These are phyloP conservation scores for Ambastaia sidthimunki DNA, from an alignment of 2,797 vertebrate genomes.

Conservation along the genomic window DNA sequence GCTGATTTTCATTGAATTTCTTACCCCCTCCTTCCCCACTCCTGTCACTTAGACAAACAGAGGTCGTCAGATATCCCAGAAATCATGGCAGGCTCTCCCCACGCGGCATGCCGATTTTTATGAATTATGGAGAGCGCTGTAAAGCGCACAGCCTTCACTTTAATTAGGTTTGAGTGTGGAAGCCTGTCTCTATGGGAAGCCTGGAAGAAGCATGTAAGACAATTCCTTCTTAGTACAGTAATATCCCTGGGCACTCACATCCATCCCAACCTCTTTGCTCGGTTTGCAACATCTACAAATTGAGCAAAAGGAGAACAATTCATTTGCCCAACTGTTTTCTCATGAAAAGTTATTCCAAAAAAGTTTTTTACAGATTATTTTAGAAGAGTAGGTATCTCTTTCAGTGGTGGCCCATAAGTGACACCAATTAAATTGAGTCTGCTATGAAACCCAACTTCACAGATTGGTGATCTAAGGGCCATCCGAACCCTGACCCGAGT, in stretches of 20 bases:
- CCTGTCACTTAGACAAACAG: slow-evolving; percentile 60
- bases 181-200: slow-evolving; percentile 58
- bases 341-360: neutral
- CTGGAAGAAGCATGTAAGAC: slow-evolving; percentile 54
- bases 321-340: neutral
- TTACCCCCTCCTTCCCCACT: slow-evolving; percentile 36
- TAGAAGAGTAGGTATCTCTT: neutral
- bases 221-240: slow-evolving; percentile 52
- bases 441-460: slow-evolving; percentile 23
- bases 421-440: neutral
- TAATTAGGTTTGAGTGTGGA: slow-evolving; percentile 61
- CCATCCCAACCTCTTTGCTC: slow-evolving; percentile 37
- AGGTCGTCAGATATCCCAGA: slow-evolving; percentile 50
- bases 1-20: slow-evolving; percentile 52
- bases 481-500: slow-evolving; percentile 41
- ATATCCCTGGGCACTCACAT: slow-evolving; percentile 54
- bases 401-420: neutral
- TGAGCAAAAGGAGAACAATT: slow-evolving; percentile 11
- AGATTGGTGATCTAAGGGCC: slow-evolving; percentile 42
- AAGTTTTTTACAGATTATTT: neutral
- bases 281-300: slow-evolving; percentile 42
- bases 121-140: slow-evolving; percentile 61
- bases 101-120: slow-evolving; percentile 41
- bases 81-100: slow-evolving; percentile 48
- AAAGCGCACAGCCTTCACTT: slow-evolving; percentile 59